phyloP scores from a whole-genome alignment of 2,888 invertebrate genomes.

The Stenoptilia bipunctidactyla region DNA sequence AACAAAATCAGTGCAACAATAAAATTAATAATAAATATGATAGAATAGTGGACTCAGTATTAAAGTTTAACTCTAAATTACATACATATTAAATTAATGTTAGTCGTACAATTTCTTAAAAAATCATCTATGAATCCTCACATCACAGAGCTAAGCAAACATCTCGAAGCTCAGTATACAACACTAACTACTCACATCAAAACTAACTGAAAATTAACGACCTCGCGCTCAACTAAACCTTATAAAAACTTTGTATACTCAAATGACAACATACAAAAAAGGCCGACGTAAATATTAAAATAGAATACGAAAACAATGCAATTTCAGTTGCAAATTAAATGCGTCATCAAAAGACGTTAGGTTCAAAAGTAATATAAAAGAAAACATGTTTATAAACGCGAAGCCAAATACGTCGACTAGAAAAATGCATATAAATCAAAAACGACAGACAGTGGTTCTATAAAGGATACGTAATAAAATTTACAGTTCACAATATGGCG shows the following conservation, averaged over 20 bases:
- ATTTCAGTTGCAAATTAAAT: constrained; percentile 29
- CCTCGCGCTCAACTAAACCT: not conserved
- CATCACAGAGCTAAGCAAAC: constrained; percentile 67
- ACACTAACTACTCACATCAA: not conserved
- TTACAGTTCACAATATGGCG: not conserved
- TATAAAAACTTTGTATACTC: not conserved
- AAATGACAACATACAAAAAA: not conserved
- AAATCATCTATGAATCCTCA: constrained; percentile 67
- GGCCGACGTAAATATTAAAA: constrained; percentile 9
- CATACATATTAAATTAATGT: constrained; percentile 40
- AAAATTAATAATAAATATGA: constrained; percentile 63
- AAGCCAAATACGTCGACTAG: constrained; percentile 56
- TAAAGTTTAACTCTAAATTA: constrained; percentile 55
- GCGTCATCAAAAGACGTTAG: constrained; percentile 24
- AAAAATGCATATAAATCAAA: constrained; percentile 55
- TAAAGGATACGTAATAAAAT: not conserved
- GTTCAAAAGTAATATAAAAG: constrained; percentile 19
- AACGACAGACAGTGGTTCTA: not conserved
- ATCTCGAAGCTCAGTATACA: constrained; percentile 25
- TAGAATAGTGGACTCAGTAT: constrained; percentile 58
- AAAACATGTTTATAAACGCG: constrained; percentile 30
- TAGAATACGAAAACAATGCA: not conserved
- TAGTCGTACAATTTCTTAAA: constrained; percentile 64
- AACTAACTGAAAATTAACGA: not conserved
- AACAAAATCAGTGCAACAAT: constrained; percentile 70